phyloP scores from a whole-genome alignment of 2,888 invertebrate genomes.

The Brassicogethes aeneus region DNA sequence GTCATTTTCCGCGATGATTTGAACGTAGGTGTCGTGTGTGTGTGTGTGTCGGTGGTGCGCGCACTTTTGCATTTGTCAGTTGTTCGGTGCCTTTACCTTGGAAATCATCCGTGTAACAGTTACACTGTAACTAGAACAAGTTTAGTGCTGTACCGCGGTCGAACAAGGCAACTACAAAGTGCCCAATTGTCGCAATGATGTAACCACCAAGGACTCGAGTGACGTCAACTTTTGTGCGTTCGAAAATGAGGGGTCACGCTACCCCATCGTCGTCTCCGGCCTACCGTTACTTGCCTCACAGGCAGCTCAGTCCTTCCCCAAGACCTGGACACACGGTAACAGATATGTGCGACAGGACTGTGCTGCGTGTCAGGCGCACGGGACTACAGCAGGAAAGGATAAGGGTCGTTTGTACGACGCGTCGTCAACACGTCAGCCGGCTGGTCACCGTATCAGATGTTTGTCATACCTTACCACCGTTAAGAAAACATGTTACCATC shows the following conservation, averaged over 20 bases:
- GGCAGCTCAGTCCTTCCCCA: constrained; percentile 16
- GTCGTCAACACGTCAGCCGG: constrained; percentile 37
- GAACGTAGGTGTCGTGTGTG: background rate
- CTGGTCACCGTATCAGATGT: constrained; percentile 38
- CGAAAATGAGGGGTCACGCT: constrained; percentile 16
- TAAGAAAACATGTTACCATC: constrained; percentile 39
- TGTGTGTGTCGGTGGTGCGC: background rate
- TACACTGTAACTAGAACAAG: background rate
- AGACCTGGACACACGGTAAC: constrained; percentile 15
- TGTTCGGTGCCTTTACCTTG: constrained; percentile 8
- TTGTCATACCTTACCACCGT: constrained; percentile 32
- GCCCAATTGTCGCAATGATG: too few species aligned
- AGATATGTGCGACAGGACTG: constrained; percentile 34
- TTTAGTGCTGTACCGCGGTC: too few species aligned
- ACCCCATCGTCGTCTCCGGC: constrained; percentile 15
- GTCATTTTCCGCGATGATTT: background rate
- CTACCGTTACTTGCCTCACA: constrained; percentile 17
- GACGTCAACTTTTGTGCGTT: too few species aligned
- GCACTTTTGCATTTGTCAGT: constrained; percentile 8
- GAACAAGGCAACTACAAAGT: too few species aligned
- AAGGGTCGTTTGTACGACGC: constrained; percentile 38
- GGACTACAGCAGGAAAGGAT: constrained; percentile 36
- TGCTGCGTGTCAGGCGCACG: constrained; percentile 36
- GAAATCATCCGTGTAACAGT: constrained; percentile 10
- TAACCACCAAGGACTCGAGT: too few species aligned